These are phyloP conservation scores for Candoia aspera DNA, from an alignment of 2,113 vertebrate species.

Conservation along the genomic window DNA sequence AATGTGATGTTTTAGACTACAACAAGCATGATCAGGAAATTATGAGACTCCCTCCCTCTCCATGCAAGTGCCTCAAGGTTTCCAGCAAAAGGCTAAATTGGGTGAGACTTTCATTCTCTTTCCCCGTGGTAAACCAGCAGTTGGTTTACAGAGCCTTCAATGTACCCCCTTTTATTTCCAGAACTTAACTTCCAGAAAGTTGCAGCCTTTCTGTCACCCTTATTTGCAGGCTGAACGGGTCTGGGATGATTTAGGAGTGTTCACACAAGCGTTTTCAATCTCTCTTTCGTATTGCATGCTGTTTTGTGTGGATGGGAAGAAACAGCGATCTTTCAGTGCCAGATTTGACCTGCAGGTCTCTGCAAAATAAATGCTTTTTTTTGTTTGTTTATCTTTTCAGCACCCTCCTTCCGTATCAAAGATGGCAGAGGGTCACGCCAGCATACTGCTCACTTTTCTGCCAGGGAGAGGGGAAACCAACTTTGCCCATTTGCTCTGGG, in stretches of 20 bases:
- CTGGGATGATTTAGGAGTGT: not conserved
- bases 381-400: not conserved
- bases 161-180: not conserved
- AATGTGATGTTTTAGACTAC: not conserved
- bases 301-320: not conserved
- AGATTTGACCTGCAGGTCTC: not conserved
- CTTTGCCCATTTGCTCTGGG: not conserved
- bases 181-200: no score
- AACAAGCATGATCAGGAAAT: not conserved
- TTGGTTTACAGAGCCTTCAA: not conserved
- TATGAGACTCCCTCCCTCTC: not conserved
- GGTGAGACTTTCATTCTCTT: not conserved
- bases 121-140: accelerated
- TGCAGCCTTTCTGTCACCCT: not conserved
- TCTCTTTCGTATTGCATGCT: not conserved
- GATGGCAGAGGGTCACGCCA: not conserved
- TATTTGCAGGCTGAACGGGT: slow-evolving; percentile 1
- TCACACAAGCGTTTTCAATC: not conserved
- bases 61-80: not conserved
- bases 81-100: not conserved
- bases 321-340: not conserved
- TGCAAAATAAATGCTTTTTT: not conserved
- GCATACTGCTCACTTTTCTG: not conserved
- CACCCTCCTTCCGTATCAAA: no score
- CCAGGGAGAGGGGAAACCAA: not conserved